Conservation (phyloP, 2,113 vertebrate species). For the Gulo gulo region DNA sequence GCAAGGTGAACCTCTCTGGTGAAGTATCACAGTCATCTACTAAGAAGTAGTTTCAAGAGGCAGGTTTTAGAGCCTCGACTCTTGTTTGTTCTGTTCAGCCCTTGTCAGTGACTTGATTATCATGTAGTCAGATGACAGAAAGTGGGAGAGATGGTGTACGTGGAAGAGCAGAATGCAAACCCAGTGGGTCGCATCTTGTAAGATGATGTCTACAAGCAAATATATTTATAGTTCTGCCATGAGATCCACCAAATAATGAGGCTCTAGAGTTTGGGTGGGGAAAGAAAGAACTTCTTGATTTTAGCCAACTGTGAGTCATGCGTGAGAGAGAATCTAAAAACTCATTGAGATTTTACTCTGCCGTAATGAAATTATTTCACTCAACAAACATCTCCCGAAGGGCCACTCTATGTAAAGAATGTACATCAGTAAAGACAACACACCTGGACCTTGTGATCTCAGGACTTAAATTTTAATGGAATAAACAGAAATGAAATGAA, state of each 20-base stretch:
- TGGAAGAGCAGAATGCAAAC: neutral
- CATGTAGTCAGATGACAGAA: neutral
- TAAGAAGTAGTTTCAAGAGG: neutral
- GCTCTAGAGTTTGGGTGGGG: too few relatives aligned
- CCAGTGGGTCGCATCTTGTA: neutral
- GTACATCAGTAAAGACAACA: neutral
- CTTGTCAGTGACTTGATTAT: neutral
- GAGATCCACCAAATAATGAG: neutral
- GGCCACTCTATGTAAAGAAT: neutral
- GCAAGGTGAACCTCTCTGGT: neutral
- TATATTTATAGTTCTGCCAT: neutral
- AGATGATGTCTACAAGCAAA: neutral
- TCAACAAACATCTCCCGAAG: neutral
- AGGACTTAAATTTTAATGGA: neutral
- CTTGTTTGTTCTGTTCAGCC: neutral
- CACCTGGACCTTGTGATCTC: neutral
- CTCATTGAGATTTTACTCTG: neutral
- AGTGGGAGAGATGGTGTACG: neutral
- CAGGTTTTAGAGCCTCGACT: neutral
- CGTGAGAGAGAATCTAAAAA: neutral
- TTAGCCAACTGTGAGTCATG: neutral
- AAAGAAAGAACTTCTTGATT: neutral
- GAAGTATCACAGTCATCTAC: neutral
- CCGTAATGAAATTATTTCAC: neutral
- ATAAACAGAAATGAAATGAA: neutral